Percentiles rank a stretch among this genome's conserved stretches.
phyloP scores from a whole-genome alignment of 2,888 invertebrate genomes.

The Slavum lentiscoides region DNA sequence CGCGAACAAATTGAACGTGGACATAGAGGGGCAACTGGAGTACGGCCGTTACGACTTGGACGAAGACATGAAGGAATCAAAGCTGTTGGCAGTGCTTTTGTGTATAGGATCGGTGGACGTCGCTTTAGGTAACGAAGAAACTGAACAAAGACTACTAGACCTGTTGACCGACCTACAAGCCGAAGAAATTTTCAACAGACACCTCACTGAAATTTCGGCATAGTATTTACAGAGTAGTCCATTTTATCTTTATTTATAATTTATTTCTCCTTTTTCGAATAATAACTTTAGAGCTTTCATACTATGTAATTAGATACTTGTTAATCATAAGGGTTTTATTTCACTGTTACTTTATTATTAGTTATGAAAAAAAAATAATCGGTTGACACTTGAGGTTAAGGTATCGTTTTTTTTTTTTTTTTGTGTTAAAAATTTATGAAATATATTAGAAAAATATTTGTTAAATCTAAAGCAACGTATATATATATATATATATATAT shows the following conservation, averaged over 20 bases:
- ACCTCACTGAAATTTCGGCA: constrained; percentile 49
- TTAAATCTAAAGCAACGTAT: constrained; percentile 13
- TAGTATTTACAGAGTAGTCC: constrained; percentile 21
- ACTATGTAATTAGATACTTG: constrained; percentile 20
- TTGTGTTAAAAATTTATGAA: constrained; percentile 19
- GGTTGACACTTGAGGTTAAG: constrained; percentile 8
- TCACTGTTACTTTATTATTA: constrained; percentile 41
- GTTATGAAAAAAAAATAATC: constrained; percentile 12
- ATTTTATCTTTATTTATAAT: constrained; percentile 27
- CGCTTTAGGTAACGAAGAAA: constrained; percentile 74
- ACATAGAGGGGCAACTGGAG: constrained; percentile 65
- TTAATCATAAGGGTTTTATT: constrained; percentile 43
- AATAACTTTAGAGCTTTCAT: constrained; percentile 41
- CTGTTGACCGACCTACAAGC: constrained; percentile 73
- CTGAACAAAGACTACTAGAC: constrained; percentile 75
- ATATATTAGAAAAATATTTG: constrained; percentile 19
- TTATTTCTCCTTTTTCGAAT: constrained; percentile 25
- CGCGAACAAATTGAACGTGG: constrained; percentile 67
- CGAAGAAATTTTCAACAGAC: constrained; percentile 65
- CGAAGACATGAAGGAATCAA: constrained; percentile 68
- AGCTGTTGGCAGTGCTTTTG: constrained; percentile 73
- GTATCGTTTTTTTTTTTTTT: constrained; percentile 4
- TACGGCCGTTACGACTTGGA: constrained; percentile 65
- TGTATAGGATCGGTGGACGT: constrained; percentile 82
- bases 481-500: neutral